Base-by-base conservation (phyloP, 2,888 invertebrate genomes). In the Drosophila neoperkinsi region DNA sequence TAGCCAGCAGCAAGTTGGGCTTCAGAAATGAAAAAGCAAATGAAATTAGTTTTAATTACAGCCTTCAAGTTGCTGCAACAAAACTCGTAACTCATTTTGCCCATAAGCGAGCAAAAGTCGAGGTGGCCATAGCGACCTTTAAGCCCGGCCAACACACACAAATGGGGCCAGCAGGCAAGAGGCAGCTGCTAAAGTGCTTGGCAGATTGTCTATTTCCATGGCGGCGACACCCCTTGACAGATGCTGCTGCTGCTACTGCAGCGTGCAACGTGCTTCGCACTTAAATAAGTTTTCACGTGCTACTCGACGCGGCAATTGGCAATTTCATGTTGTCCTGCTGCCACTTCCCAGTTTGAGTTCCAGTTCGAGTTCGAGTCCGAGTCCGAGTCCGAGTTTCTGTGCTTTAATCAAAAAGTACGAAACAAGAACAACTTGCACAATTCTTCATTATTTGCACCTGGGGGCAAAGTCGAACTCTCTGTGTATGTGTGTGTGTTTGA, bases 11-110 rank as follows among this genome's bases (percentile, higher is more conserved):
- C 57, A 16, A 28, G 25, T 38, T 64, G 51, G 30, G 53, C 21
- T 30, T 41, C 50, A 57, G 51, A 77, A 90, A 79, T 88, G 82
- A 82, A 82, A 77, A 85, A 77, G 86, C 81, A 88, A 85, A 85
- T 85, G 86, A 85, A 85, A 85, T 90, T 90, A 90, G 90, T 90
- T 85, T 85, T 85, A 85, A 85, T 85, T 85, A 90, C 86, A 79
- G 80, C 74, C 88, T 79, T 89, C 86, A 88, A 84, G 88, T 88
- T 72, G 90, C 82, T 76, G 90, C 80, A 90, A 77, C 88, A 79
- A 73, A 85, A 74, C 83, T 84, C 84, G 86, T 82, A 90, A 90
- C 80, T 84, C 90, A 88, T 88, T 88, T 82, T 67, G 77, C 60
- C 86, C 82, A 90, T 90, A 88, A 90, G 79, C 79, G 70, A 58